Conservation (phyloP, 1,140 invertebrate genomes). For the Cotesia vestalis region DNA sequence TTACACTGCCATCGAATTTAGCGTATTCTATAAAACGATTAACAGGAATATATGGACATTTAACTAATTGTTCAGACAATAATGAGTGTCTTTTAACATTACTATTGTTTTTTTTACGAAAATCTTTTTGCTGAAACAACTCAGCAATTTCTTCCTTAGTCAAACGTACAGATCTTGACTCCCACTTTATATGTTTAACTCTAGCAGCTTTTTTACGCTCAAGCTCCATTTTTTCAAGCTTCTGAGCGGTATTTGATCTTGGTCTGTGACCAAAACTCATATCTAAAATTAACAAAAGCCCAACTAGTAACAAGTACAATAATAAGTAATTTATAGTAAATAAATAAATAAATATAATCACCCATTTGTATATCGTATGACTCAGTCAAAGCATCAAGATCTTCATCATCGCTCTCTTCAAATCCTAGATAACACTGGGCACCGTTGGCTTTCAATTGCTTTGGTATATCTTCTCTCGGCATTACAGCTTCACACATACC, state of each 20-base stretch:
- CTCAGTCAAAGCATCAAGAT: conserved; percentile 71
- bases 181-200: conserved; percentile 82
- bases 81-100: conserved; percentile 67
- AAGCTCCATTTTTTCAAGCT: conserved; percentile 88
- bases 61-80: conserved; percentile 78
- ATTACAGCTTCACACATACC: conserved; percentile 83
- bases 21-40: conserved; percentile 91
- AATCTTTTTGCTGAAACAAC: conserved; percentile 71
- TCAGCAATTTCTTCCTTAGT: conserved; percentile 72
- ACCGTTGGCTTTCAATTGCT: conserved; percentile 67
- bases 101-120: conserved; percentile 64
- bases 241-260: conserved; percentile 88
- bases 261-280: conserved; percentile 72
- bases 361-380: conserved; percentile 78
- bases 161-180: conserved; percentile 66
- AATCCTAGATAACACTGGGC: conserved; percentile 78
- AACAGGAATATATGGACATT: conserved; percentile 76
- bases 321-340: not conserved
- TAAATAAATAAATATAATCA: conserved; percentile 48
- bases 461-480: conserved; percentile 76
- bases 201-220: conserved; percentile 83
- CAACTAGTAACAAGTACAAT: not conserved
- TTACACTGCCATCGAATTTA: conserved; percentile 87
- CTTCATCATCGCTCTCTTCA: conserved; percentile 80
- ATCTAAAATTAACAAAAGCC: conserved; percentile 45